Evolutionary conservation across 2,113 vertebrate genomes (phyloP), one percentile per base, ranked within the genome.

Genomic region (Raja brachyura): DNA sequence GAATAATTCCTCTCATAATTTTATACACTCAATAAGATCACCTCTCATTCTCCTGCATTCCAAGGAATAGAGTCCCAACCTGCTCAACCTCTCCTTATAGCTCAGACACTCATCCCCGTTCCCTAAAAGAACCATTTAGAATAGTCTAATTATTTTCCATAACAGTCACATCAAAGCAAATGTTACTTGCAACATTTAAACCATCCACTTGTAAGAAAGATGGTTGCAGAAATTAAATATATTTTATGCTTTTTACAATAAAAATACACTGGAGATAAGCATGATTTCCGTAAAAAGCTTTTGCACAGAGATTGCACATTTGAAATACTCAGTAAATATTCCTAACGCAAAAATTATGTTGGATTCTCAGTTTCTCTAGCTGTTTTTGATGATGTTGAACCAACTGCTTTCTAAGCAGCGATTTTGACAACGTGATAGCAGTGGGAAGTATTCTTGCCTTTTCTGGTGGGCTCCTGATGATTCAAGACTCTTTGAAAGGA

Each of bases 331-430:
- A 92, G 54, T 92, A 92, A 92, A 39, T 54, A 92, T 92, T 68
- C 68, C 73, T 11, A 73, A 74, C 54, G 90, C 11, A 92, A 74
- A 88, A 63, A 63, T 88, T 31, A 88, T 59, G 31, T 59, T 61
- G n/a, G 90, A 73, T 25, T 54, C 90, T 92, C 90, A 73, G 20
- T 92, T 66, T 88, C 83, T 88, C 83, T n/a, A 73, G 90, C 90
- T 33, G 48, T 92, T 92, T 54, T 92, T 70, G 66, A 92, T 73
- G 28, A 70, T 39, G 33, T 28, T 73, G 66, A 73, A 73, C 90
- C 25, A 92, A 39, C 33, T 73, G 90, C 90, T 92, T 92, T 73
- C 90, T 73, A 73, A 92, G 68, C 68, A 28, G 68, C 48, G 68
- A 22, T 92, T 70, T 92, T 73, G 66, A 92, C 90, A 92, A 92